Evolutionary conservation across 35 echinoderm and acorn worm species (phyloP), one percentile per base, ranked within the genome.

Genomic region (Eucidaris tribuloides): DNA sequence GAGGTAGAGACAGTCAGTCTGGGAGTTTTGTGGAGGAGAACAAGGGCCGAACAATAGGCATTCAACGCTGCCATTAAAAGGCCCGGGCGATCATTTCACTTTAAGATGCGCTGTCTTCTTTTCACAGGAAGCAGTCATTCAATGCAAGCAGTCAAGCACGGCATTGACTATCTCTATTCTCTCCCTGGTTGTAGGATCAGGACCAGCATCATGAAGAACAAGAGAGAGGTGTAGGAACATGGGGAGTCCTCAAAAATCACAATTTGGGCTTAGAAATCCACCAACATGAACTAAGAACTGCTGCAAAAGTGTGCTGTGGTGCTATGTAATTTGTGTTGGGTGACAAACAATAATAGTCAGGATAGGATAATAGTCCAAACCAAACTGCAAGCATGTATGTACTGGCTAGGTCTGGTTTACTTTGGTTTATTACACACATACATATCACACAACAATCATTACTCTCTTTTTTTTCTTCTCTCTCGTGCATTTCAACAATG

Each of bases 1-100:
- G 68, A 74, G 68, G 68, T 40, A 74, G 68, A 74, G 68, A 74
- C 68, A 74, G 7, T 22, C 38, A 74, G 68, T 74, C 68, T 74
- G 68, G 68, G n/a, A 40, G 68, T 74, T 74, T 74, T 74, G 68
- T 74, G 35, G 35, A 42, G 35, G 68, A 74, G 68, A 41, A 74
- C 68, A 74, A 74, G 68, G 44, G 68, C 24, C 2, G 68, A 19
- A 74, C 68, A 74, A 74, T 42, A 44, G 68, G 35, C 68, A 74
- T 74, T 74, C 68, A 74, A 36, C 40, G 68, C 35, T 44, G 37
- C 68, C 44, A 74, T 74, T 74, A 74, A 74, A 74, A 74, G 37
- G 68, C 68, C 35, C 35, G 44, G 68, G 68, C 44, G 68, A 74
- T 74, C 37, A 74, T 40, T 74, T 74, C 35, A 23, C 60, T 74